Percentiles rank a stretch among this genome's conserved stretches.
phyloP scores from a whole-genome alignment of 2,888 invertebrate species.

The Xylocampa areola region DNA sequence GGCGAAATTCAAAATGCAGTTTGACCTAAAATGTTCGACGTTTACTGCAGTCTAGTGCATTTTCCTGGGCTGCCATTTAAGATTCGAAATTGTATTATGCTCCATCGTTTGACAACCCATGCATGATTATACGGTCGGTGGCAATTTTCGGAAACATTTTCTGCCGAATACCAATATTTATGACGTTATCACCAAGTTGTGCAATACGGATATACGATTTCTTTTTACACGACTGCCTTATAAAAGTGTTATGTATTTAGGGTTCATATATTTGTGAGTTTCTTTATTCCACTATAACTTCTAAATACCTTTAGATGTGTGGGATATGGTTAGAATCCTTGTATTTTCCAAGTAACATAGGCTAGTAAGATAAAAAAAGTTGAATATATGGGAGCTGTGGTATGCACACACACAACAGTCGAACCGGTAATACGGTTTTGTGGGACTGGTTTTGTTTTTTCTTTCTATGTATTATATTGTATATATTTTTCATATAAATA shows the following conservation, averaged over 20 bases:
- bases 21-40: conserved; percentile 20
- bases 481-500: too few species aligned
- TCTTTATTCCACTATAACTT: too few species aligned
- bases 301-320: too few species aligned
- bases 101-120: conserved; percentile 12
- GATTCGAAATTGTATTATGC: conserved; percentile 36
- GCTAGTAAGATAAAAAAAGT: too few species aligned
- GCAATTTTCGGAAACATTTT: conserved; percentile 24
- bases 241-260: conserved; percentile 7
- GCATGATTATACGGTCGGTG: conserved; percentile 1
- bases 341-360: too few species aligned
- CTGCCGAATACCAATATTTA: conserved; percentile 13
- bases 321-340: too few species aligned
- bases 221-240: background rate
- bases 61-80: conserved; percentile 19
- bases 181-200: conserved; percentile 5
- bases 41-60: conserved; percentile 12
- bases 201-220: conserved; percentile 16
- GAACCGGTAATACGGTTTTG: too few species aligned
- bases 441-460: too few species aligned
- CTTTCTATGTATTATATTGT: too few species aligned
- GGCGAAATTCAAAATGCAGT: conserved; percentile 24
- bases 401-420: too few species aligned
- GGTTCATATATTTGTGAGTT: too few species aligned
- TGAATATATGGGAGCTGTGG: too few species aligned